Percentiles rank a stretch among this genome's conserved stretches.
Evolutionary conservation across 2,113 vertebrate genomes (phyloP).

Genomic region (Brachypteracias leptosomus): DNA sequence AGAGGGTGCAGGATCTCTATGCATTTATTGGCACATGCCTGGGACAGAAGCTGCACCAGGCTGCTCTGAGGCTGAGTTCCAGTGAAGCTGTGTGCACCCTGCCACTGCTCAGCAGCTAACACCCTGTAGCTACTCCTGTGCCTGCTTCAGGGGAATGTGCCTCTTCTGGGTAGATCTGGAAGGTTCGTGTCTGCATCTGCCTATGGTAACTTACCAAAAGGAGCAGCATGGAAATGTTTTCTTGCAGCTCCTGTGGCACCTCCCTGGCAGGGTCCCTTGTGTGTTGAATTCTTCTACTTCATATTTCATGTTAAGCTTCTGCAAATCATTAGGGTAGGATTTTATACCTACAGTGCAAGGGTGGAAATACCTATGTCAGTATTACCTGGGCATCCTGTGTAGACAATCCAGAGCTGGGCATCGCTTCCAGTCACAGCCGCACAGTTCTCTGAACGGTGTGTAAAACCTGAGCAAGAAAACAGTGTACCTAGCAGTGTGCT

Average conservation of each 20-base stretch:
- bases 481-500: background rate
- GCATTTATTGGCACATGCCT: fast-evolving
- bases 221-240: background rate
- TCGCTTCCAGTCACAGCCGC: background rate
- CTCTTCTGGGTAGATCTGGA: background rate
- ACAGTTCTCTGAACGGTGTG: fast-evolving
- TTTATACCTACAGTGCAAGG: background rate
- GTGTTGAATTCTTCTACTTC: background rate
- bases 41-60: background rate
- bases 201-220: background rate
- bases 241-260: background rate
- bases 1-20: background rate
- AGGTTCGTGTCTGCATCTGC: background rate
- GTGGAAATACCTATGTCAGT: background rate
- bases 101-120: background rate
- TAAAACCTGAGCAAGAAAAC: background rate
- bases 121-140: background rate
- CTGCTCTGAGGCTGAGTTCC: background rate
- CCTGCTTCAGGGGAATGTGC: background rate
- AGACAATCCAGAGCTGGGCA: background rate
- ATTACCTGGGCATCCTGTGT: background rate
- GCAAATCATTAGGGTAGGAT: background rate
- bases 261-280: background rate
- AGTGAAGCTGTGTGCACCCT: background rate
- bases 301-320: background rate